Percentiles rank a stretch among this genome's conserved stretches.
phyloP scores from a whole-genome alignment of 37 sponge, comb jelly and placozoan species.

The Oopsacas minuta region DNA sequence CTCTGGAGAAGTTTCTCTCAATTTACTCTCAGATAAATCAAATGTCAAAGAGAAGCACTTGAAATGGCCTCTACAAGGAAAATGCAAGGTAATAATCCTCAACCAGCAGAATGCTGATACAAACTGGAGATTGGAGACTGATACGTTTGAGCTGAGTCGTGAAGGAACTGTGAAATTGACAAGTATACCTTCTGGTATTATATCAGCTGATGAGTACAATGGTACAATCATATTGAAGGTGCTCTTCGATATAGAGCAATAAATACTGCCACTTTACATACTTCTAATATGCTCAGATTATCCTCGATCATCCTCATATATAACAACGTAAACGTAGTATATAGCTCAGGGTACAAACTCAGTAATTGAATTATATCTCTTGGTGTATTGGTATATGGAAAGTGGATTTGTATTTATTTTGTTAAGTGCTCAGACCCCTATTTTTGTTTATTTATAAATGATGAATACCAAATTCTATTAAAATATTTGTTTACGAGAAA shows the following conservation, averaged over 20 bases:
- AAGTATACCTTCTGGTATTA: background rate
- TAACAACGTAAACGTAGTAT: too few relatives aligned
- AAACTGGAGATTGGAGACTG: background rate
- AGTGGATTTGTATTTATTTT: too few relatives aligned
- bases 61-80: background rate
- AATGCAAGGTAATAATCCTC: background rate
- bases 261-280: too few relatives aligned
- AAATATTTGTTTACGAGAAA: too few relatives aligned
- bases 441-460: too few relatives aligned
- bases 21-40: background rate
- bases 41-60: background rate
- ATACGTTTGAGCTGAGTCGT: background rate
- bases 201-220: background rate
- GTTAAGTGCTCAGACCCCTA: too few relatives aligned
- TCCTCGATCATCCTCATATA: too few relatives aligned
- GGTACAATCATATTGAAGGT: background rate
- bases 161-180: background rate
- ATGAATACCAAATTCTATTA: too few relatives aligned
- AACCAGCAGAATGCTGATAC: background rate
- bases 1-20: background rate
- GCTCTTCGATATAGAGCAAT: background rate
- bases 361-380: too few relatives aligned
- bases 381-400: too few relatives aligned
- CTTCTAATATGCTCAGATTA: too few relatives aligned
- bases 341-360: too few relatives aligned